Evolutionary conservation across 2,888 invertebrate species (phyloP), one percentile per base, ranked within the genome.

Genomic region (Lepidochrysops patricia): DNA sequence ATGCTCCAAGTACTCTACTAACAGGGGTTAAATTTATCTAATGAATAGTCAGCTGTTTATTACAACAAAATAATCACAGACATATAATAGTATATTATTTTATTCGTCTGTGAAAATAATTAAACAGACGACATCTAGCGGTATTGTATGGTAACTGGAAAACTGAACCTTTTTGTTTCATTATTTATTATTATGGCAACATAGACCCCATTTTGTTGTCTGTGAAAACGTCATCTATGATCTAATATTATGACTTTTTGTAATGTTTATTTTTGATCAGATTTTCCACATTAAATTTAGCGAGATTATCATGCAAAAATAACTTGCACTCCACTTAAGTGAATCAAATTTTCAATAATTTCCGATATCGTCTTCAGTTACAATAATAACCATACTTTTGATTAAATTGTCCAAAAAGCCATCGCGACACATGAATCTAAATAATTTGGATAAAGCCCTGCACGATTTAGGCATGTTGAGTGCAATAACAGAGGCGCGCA

Each of bases 391-490:
- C 7, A 19, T 32, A 5, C 26, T 4, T 27, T 37, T n/a, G 43
- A 9, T 19, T 19, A 25, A 34, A 52, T 19, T 37, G 37, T 52
- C 27, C 35, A 27, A 26, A 52, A 19, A 54, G 19, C 6, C 54
- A 54, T 4, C 32, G 19, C 19, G 19, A 27, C 76, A 84, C 78
- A 86, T 82, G 81, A 86, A 86, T 75, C 72, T 91, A 70, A 87
- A 89, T 66, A 90, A 90, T 74, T 82, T 92, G 75, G 91, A 92
- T 78, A 86, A 83, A 71, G 91, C 92, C 49, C 78, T 92, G 66
- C 90, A 91, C 72, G 91, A 91, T 68, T 75, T 92, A 68, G 92
- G 91, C 59, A 92, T 92, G 92, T 73, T 92, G 65, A 91, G 92
- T 69, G 86, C 90, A 62, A 88, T 90, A 69, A 91, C 91, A 23